These are phyloP conservation scores for Peromyscus aztecus DNA, from an alignment of 2,797 vertebrate genomes.

Conservation along the genomic window DNA sequence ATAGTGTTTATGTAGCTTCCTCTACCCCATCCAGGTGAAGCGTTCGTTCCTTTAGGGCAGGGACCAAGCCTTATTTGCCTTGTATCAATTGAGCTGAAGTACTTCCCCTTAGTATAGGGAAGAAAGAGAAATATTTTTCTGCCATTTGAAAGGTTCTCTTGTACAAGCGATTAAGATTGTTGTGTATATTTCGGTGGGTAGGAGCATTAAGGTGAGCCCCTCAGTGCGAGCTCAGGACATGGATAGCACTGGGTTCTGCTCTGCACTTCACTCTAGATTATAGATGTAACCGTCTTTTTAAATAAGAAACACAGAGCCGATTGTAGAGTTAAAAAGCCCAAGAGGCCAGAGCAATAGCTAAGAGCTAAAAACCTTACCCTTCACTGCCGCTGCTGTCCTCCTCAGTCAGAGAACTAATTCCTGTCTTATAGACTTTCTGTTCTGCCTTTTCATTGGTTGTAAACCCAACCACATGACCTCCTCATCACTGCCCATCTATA, in stretches of 20 bases:
- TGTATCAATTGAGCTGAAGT: background rate
- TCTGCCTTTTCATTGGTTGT: no score
- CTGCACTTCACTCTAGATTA: conserved; percentile 20
- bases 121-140: conserved; percentile 14
- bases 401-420: no score
- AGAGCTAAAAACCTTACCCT: no score
- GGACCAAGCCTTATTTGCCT: background rate
- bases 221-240: background rate
- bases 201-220: conserved; percentile 16
- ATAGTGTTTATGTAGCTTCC: conserved; percentile 22
- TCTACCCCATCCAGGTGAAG: background rate
- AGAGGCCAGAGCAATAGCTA: no score
- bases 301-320: no score
- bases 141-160: conserved; percentile 28
- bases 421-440: no score
- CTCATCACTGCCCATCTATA: no score
- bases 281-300: no score
- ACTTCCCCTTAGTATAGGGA: background rate
- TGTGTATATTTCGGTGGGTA: background rate
- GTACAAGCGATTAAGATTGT: conserved; percentile 23
- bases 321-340: no score
- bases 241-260: background rate
- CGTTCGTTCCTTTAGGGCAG: conserved; percentile 14
- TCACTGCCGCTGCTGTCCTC: no score
- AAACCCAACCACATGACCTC: no score